phyloP scores from a whole-genome alignment of 2,888 invertebrate genomes.

The Xiphydria camelus region DNA sequence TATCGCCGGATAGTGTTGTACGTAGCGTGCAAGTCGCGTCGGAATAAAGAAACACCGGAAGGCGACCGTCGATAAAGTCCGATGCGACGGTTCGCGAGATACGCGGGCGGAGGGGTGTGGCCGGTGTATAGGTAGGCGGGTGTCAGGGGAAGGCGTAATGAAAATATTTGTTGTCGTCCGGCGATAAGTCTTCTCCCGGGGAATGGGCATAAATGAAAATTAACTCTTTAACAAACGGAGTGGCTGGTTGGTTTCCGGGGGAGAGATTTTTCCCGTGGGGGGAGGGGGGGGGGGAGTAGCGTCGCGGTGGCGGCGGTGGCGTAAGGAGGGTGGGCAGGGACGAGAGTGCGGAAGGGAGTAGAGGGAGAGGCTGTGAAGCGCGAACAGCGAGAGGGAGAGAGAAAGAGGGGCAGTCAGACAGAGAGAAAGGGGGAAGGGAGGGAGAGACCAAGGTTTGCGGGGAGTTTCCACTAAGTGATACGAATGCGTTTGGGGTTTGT shows the following conservation, averaged over 20 bases:
- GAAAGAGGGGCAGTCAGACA: no score
- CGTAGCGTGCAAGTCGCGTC: neutral
- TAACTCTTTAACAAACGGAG: constrained; percentile 23
- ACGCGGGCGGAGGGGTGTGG: neutral
- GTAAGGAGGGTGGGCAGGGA: no score
- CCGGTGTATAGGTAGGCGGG: neutral
- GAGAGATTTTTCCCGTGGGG: constrained; percentile 14
- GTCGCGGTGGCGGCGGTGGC: neutral
- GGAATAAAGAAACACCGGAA: neutral
- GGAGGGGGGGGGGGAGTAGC: neutral
- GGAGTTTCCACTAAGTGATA: constrained; percentile 43
- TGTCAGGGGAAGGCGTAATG: constrained; percentile 2
- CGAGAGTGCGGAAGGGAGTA: no score
- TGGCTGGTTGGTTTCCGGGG: neutral
- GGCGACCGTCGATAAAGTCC: no score
- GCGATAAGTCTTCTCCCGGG: constrained; percentile 20
- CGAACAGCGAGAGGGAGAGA: constrained; percentile 12
- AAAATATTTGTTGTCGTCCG: constrained; percentile 21
- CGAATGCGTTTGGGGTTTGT: constrained; percentile 43
- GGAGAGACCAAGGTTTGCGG: no score
- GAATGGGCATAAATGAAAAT: constrained; percentile 30
- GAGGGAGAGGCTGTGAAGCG: no score
- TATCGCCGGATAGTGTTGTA: constrained; percentile 2
- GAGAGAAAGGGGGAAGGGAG: no score
- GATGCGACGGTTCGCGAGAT: no score